Conservation (phyloP, 2,797 vertebrate genomes). For the Mormyrus proboscirostris region DNA sequence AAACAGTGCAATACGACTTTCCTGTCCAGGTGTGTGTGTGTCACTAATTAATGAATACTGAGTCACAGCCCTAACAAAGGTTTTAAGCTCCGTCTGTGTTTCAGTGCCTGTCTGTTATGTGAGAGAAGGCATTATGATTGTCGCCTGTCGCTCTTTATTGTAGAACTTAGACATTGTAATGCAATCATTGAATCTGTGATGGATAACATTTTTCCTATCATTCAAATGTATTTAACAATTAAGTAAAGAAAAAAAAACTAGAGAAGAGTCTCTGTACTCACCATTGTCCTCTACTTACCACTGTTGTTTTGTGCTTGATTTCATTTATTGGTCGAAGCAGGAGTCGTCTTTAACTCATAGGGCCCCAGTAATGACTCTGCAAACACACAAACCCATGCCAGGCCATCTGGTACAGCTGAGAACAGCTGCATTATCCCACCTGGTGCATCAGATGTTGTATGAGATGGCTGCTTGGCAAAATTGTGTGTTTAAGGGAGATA, state of each 20-base stretch:
- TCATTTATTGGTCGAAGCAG: neutral
- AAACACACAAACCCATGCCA: neutral
- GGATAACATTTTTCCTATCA: conserved; percentile 46
- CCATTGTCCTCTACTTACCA: neutral
- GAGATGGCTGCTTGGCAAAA: neutral
- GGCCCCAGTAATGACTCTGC: neutral
- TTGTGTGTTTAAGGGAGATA: neutral
- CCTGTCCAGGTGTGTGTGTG: neutral
- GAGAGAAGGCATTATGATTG: conserved; percentile 40
- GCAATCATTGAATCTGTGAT: conserved; percentile 31
- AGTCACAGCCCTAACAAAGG: conserved; percentile 21
- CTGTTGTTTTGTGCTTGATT: conserved; percentile 14
- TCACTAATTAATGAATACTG: conserved; percentile 13
- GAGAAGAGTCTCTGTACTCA: conserved; percentile 56
- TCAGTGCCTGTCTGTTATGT: conserved; percentile 42
- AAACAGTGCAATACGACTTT: conserved; percentile 44
- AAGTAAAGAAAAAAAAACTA: conserved; percentile 56
- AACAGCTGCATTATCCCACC: neutral
- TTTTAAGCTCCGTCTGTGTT: conserved; percentile 28
- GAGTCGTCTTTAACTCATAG: neutral
- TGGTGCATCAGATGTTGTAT: neutral
- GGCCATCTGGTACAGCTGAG: neutral
- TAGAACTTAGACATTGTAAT: conserved; percentile 34
- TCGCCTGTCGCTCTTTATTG: conserved; percentile 37
- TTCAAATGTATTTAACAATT: conserved; percentile 79